These are phyloP conservation scores for Ridgeia piscesae DNA, from an alignment of 1,140 invertebrate genomes.

Conservation along the genomic window DNA sequence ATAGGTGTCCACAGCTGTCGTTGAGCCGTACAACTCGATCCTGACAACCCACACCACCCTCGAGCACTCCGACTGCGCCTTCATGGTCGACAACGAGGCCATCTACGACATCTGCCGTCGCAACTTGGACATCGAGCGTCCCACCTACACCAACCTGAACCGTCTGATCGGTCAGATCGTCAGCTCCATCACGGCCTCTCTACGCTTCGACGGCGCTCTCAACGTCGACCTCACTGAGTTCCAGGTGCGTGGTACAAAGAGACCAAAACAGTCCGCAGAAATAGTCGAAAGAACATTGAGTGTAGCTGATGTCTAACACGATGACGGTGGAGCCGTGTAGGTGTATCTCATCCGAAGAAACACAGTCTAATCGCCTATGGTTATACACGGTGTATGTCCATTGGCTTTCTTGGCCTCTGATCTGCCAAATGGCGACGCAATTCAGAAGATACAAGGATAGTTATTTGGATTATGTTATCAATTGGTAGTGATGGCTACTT, in stretches of 20 bases:
- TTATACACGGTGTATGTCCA: too few species aligned
- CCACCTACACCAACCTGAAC: not conserved
- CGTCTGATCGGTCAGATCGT: not conserved
- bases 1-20: not conserved
- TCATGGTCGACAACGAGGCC: not conserved
- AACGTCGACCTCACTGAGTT: not conserved
- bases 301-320: too few species aligned
- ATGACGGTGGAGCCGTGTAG: too few species aligned
- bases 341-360: too few species aligned
- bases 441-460: too few species aligned
- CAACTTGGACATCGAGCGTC: not conserved
- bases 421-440: too few species aligned
- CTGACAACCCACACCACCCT: not conserved
- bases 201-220: not conserved
- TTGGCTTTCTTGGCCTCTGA: too few species aligned
- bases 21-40: not conserved
- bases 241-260: not conserved
- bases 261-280: not conserved
- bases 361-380: too few species aligned
- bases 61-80: not conserved
- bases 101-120: constrained; percentile 3
- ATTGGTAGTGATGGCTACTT: too few species aligned
- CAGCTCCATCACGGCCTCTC: constrained; percentile 2
- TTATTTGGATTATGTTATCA: too few species aligned
- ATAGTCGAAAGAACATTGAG: not conserved